phyloP scores from a whole-genome alignment of 2,888 invertebrate species.

The Abrostola tripartita region DNA sequence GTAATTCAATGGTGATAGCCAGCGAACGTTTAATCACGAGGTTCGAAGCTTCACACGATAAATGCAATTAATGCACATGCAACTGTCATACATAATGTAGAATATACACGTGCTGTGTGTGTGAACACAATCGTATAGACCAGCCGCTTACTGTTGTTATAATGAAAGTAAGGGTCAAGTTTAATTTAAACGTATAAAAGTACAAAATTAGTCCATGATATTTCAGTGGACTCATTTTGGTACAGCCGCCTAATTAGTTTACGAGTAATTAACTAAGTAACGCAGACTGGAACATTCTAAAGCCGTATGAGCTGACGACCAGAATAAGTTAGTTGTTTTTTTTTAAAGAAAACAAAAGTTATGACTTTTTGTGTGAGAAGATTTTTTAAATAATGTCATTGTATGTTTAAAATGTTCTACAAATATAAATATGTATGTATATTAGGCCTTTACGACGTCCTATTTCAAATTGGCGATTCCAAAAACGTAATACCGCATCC shows the following conservation, averaged over 20 bases:
- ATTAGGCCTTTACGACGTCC: slow-evolving; percentile 51
- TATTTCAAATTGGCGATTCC: slow-evolving; percentile 52
- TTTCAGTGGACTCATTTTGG: background rate
- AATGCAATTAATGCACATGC: slow-evolving; percentile 6
- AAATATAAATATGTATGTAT: slow-evolving; percentile 19
- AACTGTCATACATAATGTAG: slow-evolving; percentile 19
- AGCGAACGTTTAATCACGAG: background rate
- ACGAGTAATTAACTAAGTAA: background rate
- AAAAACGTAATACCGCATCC: slow-evolving; percentile 51
- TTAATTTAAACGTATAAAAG: background rate
- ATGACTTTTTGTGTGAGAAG: background rate
- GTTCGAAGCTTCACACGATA: slow-evolving; percentile 34
- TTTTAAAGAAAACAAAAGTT: too few relatives aligned
- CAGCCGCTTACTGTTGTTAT: background rate
- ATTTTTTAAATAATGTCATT: background rate
- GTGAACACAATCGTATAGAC: background rate
- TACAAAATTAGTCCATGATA: background rate
- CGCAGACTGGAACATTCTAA: background rate
- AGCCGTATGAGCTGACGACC: background rate
- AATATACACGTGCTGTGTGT: slow-evolving; percentile 3
- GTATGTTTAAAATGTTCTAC: background rate
- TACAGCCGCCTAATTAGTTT: background rate
- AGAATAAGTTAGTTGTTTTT: too few relatives aligned
- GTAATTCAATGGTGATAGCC: background rate
- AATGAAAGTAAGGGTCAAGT: background rate